Evolutionary conservation across 2,888 invertebrate genomes (phyloP), one percentile per base, ranked within the genome.

Genomic region (Pristionchus arcanus): DNA sequence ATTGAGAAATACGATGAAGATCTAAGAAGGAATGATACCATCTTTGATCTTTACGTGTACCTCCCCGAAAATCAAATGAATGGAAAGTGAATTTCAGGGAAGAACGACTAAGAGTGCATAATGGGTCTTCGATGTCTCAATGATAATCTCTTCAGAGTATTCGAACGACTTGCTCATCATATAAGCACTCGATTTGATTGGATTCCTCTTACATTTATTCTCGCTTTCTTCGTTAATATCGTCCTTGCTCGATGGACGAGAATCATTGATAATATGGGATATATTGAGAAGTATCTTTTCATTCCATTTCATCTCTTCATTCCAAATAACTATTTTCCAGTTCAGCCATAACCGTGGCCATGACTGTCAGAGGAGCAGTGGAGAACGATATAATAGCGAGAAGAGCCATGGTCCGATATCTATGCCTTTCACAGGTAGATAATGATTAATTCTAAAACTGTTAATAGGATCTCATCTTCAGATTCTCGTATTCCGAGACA

Each of bases 361-460:
- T 55, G 55, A 63, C 59, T 11, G 59, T 85, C 9, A 19, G 84
- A 59, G 93, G 93, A 9, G 42, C 49, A 7, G 91, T 90, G 9
- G 90, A 90, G 49, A 90, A 92, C 31, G 91, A 91, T 28, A 77
- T 87, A 0, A 49, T 91, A 25, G 71, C 90, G 25, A 90, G 92
- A 19, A 74, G 93, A 34, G 91, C 91, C 49, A 89, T 94, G 34
- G 86, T 93, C 19, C 90, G 93, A 16, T 93, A 94, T 77, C 81
- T 93, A 71, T 93, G 92, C 53, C 90, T 93, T 2, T 90, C 94
- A 1, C 93, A 93, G 90, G 93, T 94, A 93, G 90, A 93, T 94
- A 49, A 49, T 49, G 11, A 49, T 11, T 13, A 34, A 4, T 25
- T 49, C 15, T 19, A 0, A 28, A 16, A 16, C 37, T 49, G 15